phyloP scores from a whole-genome alignment of 1,140 invertebrate genomes.

The Elysia chlorotica region DNA sequence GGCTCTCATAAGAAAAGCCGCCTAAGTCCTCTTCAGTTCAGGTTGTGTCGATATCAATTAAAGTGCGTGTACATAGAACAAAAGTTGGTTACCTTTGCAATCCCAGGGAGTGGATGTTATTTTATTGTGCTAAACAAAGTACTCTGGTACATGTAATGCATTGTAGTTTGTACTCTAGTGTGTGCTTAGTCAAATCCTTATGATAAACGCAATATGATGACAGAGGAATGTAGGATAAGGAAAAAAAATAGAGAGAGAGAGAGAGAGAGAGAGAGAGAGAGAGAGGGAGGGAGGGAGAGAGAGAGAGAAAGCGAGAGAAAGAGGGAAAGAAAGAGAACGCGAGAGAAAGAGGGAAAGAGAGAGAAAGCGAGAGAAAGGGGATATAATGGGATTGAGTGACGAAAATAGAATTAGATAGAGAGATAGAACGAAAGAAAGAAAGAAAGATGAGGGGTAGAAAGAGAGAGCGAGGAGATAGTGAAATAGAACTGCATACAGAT shows the following conservation, averaged over 20 bases:
- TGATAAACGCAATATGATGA: too few relatives aligned
- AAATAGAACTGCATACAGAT: background rate
- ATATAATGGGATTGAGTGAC: background rate
- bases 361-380: background rate
- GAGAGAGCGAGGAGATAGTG: background rate
- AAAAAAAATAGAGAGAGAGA: background rate
- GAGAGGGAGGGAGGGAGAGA: constrained; percentile 7
- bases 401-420: background rate
- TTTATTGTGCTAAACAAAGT: too few relatives aligned
- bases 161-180: too few relatives aligned
- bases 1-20: too few relatives aligned
- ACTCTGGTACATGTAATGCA: too few relatives aligned
- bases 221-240: too few relatives aligned
- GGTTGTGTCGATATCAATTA: too few relatives aligned
- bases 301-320: constrained; percentile 5
- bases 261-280: constrained; percentile 13
- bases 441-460: background rate
- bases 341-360: background rate
- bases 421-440: background rate
- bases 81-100: too few relatives aligned
- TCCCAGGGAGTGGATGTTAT: too few relatives aligned
- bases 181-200: too few relatives aligned
- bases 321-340: background rate
- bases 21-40: too few relatives aligned
- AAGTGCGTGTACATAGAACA: too few relatives aligned